Evolutionary conservation across 2,888 invertebrate genomes (phyloP).

Genomic region (Kryphioiulus occultus): DNA sequence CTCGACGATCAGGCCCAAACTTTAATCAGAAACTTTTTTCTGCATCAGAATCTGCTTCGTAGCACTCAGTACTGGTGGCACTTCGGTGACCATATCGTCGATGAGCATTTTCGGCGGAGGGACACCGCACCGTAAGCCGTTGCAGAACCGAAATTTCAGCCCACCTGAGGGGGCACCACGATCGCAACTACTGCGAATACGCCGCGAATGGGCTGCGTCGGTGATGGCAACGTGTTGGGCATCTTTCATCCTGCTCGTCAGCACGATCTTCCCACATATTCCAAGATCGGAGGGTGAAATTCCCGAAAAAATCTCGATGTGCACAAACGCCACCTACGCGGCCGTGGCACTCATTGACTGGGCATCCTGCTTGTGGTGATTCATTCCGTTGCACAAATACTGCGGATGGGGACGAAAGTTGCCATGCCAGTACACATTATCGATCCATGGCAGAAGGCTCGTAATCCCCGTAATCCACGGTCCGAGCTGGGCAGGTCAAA

Average conservation of each 20-base stretch:
- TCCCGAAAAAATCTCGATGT: not conserved
- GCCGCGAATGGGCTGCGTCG: not conserved
- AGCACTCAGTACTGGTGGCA: no score
- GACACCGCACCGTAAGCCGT: not conserved
- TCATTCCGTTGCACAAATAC: not conserved
- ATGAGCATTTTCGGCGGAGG: not conserved
- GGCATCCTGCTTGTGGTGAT: not conserved
- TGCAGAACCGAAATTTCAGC: not conserved
- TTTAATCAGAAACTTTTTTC: not conserved
- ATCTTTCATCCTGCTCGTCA: not conserved
- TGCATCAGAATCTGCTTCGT: not conserved
- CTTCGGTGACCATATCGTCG: not conserved
- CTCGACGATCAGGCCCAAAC: not conserved
- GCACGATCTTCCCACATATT: slow-evolving; percentile 8
- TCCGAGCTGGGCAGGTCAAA: not conserved
- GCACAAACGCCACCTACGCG: not conserved
- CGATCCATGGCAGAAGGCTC: not conserved
- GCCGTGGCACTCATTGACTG: not conserved
- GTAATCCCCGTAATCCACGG: not conserved
- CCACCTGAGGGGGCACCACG: not conserved
- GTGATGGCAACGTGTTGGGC: not conserved
- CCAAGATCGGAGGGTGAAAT: not conserved
- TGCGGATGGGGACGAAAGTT: not conserved
- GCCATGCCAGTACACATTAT: not conserved
- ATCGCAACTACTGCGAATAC: not conserved